Base-by-base conservation (phyloP, 2,797 vertebrate genomes). In the Sphaeramia orbicularis region DNA sequence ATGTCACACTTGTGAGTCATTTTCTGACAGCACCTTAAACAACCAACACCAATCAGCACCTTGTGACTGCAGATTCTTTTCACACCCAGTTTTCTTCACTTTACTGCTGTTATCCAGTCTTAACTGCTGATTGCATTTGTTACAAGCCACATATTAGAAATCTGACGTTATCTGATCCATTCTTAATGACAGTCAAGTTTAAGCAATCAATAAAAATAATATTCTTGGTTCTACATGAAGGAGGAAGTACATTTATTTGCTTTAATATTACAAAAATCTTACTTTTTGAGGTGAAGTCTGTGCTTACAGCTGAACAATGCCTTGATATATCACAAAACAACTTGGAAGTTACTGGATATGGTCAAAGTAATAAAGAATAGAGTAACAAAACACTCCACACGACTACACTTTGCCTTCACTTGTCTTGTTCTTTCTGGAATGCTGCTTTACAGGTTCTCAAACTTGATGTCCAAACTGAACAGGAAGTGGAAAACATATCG, bases 31-130 rank as follows among this genome's bases (percentile, higher is more conserved):
- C 56, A 48, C 42, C 70, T 61, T 78, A 15, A 43, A 21, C 24
- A 30, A 56, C 40, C 54, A 57, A 57, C 4, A 15, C 15, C 24
- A 43, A 49, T 32, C 65, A 58, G 38, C 49, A 50, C 41, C 73
- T 65, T 78, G 81, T 87, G 83, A 85, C 80, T 47, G 27, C 13
- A 19, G 27, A 43, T 67, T 51, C 7, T 63, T 74, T 73, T 71
- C 77, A 77, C 71, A 43, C 60, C 59, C 55, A 70, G 43, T 76
- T 69, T 44, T 52, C 16, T 35, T 37, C 41, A 48, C 40, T 50
- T 27, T 6, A 50, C 67, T 54, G 60, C 41, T 40, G 40, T 40
- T 73, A 21, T 52, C 58, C 35, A 56, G 27, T n/a, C 35, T 21
- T 6, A 54, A 45, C 47, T 19, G 19, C 14, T 2, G 30, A 9